phyloP scores from a whole-genome alignment of 2,888 invertebrate genomes.

The Osmoderma eremita region DNA sequence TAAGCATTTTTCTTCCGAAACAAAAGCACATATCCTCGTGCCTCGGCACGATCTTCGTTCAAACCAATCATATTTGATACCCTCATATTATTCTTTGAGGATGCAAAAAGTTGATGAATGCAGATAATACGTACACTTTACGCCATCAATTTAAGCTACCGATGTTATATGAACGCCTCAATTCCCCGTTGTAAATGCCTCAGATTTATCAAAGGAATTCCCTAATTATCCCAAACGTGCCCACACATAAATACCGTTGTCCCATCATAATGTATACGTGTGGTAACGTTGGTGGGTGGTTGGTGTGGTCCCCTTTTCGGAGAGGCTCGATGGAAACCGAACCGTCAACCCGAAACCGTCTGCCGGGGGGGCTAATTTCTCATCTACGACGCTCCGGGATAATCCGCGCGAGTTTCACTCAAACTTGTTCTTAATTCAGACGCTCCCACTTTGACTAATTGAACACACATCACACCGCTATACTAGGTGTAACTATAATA shows the following conservation, averaged over 20 bases:
- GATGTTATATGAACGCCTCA: background rate
- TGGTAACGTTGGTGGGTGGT: background rate
- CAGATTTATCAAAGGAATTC: constrained; percentile 25
- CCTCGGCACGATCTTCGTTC: too few relatives aligned
- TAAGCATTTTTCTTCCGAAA: too few relatives aligned
- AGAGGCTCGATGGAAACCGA: background rate
- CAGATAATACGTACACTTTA: too few relatives aligned
- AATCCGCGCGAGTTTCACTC: constrained; percentile 14
- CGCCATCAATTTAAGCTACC: too few relatives aligned
- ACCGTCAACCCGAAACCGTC: background rate
- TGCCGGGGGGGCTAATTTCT: constrained; percentile 1
- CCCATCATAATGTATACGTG: background rate
- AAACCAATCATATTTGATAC: too few relatives aligned
- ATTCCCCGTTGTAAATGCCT: constrained; percentile 6
- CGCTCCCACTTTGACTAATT: constrained; percentile 18
- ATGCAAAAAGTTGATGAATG: too few relatives aligned
- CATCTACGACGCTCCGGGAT: constrained; percentile 19
- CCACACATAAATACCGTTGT: constrained; percentile 9
- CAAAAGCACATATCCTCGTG: too few relatives aligned
- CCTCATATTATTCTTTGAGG: too few relatives aligned
- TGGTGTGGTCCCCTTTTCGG: constrained; percentile 1
- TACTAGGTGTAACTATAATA: background rate
- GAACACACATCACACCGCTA: background rate
- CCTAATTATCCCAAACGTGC: constrained; percentile 24
- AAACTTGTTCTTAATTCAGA: constrained; percentile 13